These are phyloP conservation scores for Hycleus phaleratus DNA, from an alignment of 1,140 invertebrate species.

Conservation along the genomic window DNA sequence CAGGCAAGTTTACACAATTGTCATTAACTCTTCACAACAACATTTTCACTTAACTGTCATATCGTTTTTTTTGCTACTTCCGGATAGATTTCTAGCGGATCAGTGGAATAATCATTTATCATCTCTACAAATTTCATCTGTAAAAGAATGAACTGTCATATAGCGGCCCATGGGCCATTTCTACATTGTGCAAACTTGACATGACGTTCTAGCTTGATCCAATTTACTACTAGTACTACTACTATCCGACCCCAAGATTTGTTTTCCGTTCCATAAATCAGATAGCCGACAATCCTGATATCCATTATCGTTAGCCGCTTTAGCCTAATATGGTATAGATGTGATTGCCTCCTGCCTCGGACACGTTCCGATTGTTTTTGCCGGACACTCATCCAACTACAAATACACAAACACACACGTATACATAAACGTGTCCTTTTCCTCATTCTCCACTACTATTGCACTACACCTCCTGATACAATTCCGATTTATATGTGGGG, in stretches of 20 bases:
- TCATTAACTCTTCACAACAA: too few species aligned
- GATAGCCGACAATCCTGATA: constrained; percentile 39
- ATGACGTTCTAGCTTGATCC: constrained; percentile 38
- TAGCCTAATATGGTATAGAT: constrained; percentile 30
- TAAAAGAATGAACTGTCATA: constrained; percentile 23
- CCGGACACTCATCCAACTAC: constrained; percentile 1
- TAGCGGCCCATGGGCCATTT: constrained; percentile 7
- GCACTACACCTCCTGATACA: too few species aligned
- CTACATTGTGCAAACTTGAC: constrained; percentile 21
- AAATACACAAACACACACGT: neutral
- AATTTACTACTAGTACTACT: constrained; percentile 28
- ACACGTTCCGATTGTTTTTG: constrained; percentile 23
- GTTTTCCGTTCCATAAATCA: constrained; percentile 41
- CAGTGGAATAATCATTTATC: too few species aligned
- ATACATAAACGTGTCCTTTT: constrained; percentile 6
- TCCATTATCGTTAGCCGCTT: constrained; percentile 39
- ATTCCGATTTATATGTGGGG: neutral
- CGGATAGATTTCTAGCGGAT: too few species aligned
- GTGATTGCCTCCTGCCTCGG: constrained; percentile 18
- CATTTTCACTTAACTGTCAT: too few species aligned
- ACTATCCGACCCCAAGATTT: constrained; percentile 34
- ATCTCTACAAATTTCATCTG: too few species aligned
- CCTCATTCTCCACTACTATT: too few species aligned
- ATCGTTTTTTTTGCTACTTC: too few species aligned
- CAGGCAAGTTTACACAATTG: too few species aligned